Conservation (phyloP, 2,888 invertebrate genomes). For the Cyaniris semiargus region DNA sequence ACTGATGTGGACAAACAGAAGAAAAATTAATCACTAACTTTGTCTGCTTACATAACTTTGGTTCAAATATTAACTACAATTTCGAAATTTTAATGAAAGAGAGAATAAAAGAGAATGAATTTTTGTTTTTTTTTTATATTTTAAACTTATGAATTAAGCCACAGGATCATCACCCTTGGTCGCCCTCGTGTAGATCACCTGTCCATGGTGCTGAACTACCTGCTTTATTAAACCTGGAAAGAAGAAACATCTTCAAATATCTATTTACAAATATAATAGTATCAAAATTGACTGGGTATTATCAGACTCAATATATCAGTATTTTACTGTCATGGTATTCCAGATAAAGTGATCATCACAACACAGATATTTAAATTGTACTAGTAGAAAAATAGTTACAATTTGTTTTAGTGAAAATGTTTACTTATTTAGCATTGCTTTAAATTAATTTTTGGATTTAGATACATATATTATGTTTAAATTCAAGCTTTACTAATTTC, state of each 20-base stretch:
- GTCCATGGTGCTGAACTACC: conserved; percentile 97
- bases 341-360: conserved; percentile 65
- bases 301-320: conserved; percentile 84
- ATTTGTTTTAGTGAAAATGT: neutral
- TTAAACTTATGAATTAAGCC: conserved; percentile 82
- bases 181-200: conserved; percentile 97
- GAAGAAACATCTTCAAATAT: conserved; percentile 33
- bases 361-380: conserved; percentile 16
- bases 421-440: neutral
- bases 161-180: conserved; percentile 95
- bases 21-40: conserved; percentile 12
- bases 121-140: conserved; percentile 59
- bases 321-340: conserved; percentile 67
- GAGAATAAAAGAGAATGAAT: conserved; percentile 18
- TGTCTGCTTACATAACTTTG: neutral
- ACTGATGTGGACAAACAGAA: conserved; percentile 58
- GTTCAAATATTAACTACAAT: too few relatives aligned
- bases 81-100: neutral
- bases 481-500: too few relatives aligned
- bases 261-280: neutral
- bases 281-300: neutral
- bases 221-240: conserved; percentile 93
- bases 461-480: too few relatives aligned
- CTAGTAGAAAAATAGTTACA: neutral
- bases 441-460: neutral